Evolutionary conservation across 2,113 vertebrate genomes (phyloP), one percentile per base, ranked within the genome.

Genomic region (Actenoides lindsayi): DNA sequence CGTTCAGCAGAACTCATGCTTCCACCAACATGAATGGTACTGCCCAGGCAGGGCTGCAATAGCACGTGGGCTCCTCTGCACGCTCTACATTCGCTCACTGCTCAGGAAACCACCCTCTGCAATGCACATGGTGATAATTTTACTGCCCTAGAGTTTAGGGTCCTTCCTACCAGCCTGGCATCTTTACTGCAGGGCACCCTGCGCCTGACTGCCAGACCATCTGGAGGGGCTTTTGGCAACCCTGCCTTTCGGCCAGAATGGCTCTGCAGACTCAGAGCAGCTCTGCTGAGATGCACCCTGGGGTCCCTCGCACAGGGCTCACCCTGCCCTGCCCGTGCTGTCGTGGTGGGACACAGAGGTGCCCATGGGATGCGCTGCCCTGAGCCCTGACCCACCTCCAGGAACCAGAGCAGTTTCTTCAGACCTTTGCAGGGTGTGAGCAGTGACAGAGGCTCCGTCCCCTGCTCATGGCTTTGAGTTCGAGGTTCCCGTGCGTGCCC

Each of bases 81-180:
- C 6, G 14, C 53, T 56, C 24, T 0, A 14, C 16, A 0, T 1
- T 3, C 3, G 6, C 8, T 35, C 0, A 0, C 68, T 67, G 46
- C 48, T 1, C 1, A 1, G 54, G 60, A 19, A 30, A 5, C n/a
- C 62, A 8, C 41, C 5, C 35, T 27, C 57, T 33, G 9, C 6
- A 21, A 16, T 0, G 4, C 23, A n/a, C 51, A 4, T 0, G 6
- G 21, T 4, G 31, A 20, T 9, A 6, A 35, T 7, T 77, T 39
- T 39, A 5, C 31, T 25, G 25, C 31, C 63, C 39, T 11, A 2
- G 69, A 13, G 46, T 2, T 21, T 11, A 21, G 41, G 48, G 14
- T 53, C 56, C 71, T 75, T 51, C 56, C 44, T 5, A 1, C 37
- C 21, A 31, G 19, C 33, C 71, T 30, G 33, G 56, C 31, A 14